Base-by-base conservation (phyloP, 2,888 invertebrate genomes). In the Lasiommata megera region DNA sequence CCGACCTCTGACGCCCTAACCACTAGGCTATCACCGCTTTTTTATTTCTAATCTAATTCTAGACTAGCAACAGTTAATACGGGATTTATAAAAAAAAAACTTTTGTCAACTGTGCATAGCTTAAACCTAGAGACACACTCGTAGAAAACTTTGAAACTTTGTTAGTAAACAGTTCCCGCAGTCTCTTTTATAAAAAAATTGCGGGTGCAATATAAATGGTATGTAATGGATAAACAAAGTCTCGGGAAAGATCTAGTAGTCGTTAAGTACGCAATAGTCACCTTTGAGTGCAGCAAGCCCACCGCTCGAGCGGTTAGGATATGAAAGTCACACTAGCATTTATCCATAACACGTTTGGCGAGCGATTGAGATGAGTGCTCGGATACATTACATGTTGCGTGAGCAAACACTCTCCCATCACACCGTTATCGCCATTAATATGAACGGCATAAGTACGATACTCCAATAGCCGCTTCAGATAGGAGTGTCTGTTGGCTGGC, bases 271-370 rank as follows among this genome's bases (percentile, higher is more conserved):
- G 44, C 38, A 50, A 38, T 47, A 53, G 16, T 34, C 12, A 44
- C 44, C n/a, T 40, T 57, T 47, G 60, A 60, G 40, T 56, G 54
- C 53, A 37, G 38, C 60, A 36, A 50, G 53, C 44, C 36, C 51
- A 55, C 52, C 60, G 46, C 50, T 56, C 43, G 48, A 57, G 60
- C 72, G 59, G 54, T 61, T 54, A 56, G 57, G 58, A 57, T 62
- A 61, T 84, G 84, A 85, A 85, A 87, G 84, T 84, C 79, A 80
- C 74, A 82, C 79, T 77, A 80, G 80, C 76, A 76, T 85, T 84
- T 84, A 84, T 79, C 75, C 79, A 84, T 71, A 85, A 86, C 85
- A 83, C 77, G 85, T 86, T 85, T 77, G 76, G 73, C 79, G 77
- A 76, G 76, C 81, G 81, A 83, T 84, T 81, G 81, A 81, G 82